Evolutionary conservation across 2,888 invertebrate species (phyloP).

Genomic region (Cheilosia vernalis): DNA sequence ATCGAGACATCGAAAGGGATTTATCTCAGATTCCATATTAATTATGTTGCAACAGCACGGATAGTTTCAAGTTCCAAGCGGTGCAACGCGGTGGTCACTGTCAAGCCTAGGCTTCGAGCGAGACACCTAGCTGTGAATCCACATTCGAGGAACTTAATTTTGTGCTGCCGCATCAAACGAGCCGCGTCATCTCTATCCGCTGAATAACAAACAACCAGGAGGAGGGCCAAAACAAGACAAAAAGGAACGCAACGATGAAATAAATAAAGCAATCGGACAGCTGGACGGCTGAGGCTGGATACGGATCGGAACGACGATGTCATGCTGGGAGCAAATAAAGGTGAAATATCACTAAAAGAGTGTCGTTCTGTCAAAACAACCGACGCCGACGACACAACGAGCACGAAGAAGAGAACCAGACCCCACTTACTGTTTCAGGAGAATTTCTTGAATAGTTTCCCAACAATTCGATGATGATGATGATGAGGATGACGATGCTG

Average conservation of each 20-base stretch:
- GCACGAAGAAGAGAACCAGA: slow-evolving; percentile 15
- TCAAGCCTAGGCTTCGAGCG: slow-evolving; percentile 57
- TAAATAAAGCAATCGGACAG: slow-evolving; percentile 71
- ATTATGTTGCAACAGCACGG: slow-evolving; percentile 56
- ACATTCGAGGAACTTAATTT: slow-evolving; percentile 72
- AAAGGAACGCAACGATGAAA: slow-evolving; percentile 58
- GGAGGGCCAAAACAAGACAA: slow-evolving; percentile 36
- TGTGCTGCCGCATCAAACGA: slow-evolving; percentile 61
- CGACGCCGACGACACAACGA: slow-evolving; percentile 59
- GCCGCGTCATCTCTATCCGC: slow-evolving; percentile 38
- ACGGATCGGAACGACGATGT: slow-evolving; percentile 40
- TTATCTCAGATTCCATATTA: slow-evolving; percentile 60
- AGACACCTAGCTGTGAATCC: slow-evolving; percentile 71
- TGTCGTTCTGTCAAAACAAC: slow-evolving; percentile 75
- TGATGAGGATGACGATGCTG: slow-evolving; percentile 26
- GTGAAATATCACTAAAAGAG: slow-evolving; percentile 74
- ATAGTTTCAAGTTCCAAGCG: slow-evolving; percentile 31
- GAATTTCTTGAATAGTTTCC: slow-evolving; percentile 73
- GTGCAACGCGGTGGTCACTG: slow-evolving; percentile 60
- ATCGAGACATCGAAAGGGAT: slow-evolving; percentile 27
- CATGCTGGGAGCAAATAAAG: slow-evolving; percentile 71
- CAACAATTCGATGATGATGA: slow-evolving; percentile 42
- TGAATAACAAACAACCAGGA: slow-evolving; percentile 61
- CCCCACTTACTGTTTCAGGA: slow-evolving; percentile 70
- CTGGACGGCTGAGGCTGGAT: slow-evolving; percentile 9